Percentiles rank a stretch among this genome's conserved stretches.
Evolutionary conservation across 2,888 invertebrate species (phyloP).

Genomic region (Athalia cordata): DNA sequence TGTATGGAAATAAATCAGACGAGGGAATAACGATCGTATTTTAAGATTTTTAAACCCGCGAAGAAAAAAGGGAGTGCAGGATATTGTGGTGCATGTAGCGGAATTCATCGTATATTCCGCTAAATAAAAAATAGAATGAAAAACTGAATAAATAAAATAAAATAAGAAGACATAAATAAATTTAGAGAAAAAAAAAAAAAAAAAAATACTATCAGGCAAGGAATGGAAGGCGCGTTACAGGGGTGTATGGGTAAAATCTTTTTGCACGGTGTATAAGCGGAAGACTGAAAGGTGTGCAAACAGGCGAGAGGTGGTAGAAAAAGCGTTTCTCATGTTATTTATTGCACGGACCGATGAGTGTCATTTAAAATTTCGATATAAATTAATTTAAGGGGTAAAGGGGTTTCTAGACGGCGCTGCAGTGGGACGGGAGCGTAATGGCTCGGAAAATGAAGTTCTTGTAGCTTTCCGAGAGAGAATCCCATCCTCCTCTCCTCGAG

Average conservation of each 20-base stretch:
- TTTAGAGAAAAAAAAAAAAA: no score
- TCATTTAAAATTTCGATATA: constrained; percentile 72
- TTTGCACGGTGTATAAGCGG: background rate
- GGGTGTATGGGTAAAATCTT: background rate
- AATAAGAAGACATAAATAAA: no score
- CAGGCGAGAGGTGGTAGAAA: constrained; percentile 44
- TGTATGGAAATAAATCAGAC: background rate
- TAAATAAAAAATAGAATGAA: background rate
- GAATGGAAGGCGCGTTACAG: background rate
- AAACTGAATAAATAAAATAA: background rate
- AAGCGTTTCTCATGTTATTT: constrained; percentile 61
- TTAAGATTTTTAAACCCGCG: background rate
- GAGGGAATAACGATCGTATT: background rate
- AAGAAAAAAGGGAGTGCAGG: constrained; percentile 4
- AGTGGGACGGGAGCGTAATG: constrained; percentile 68
- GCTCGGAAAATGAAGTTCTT: constrained; percentile 72
- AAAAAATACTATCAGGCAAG: no score
- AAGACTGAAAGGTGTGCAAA: constrained; percentile 34
- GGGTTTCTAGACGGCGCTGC: constrained; percentile 60
- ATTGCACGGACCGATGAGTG: constrained; percentile 67
- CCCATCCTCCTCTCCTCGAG: constrained; percentile 48
- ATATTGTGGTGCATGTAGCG: constrained; percentile 13
- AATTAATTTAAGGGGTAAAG: constrained; percentile 70
- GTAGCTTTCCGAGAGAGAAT: constrained; percentile 64
- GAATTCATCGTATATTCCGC: constrained; percentile 21